phyloP scores from a whole-genome alignment of 2,797 vertebrate species.

The Thunnus albacares region DNA sequence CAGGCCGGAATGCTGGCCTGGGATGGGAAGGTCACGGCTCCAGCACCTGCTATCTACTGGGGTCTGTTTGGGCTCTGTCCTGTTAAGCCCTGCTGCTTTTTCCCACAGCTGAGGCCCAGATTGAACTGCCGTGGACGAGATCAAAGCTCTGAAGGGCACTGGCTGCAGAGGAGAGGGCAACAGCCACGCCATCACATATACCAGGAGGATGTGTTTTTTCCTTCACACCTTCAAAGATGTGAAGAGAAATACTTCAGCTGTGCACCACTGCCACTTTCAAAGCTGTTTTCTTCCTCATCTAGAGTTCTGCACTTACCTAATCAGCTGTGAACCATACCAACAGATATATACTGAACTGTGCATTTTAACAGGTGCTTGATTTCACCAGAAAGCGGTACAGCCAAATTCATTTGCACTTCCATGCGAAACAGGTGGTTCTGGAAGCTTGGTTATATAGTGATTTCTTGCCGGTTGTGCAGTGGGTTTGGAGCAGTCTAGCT shows the following conservation, averaged over 20 bases:
- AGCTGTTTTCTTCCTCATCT: slow-evolving; percentile 15
- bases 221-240: slow-evolving; percentile 60
- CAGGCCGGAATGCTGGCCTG: slow-evolving; percentile 77
- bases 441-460: no score
- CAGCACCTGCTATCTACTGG: slow-evolving; percentile 80
- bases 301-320: slow-evolving; percentile 8
- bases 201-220: slow-evolving; percentile 51
- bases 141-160: slow-evolving; percentile 68
- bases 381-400: no score
- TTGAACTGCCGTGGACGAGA: slow-evolving; percentile 58
- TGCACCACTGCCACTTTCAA: slow-evolving; percentile 11
- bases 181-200: slow-evolving; percentile 35
- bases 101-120: slow-evolving; percentile 79
- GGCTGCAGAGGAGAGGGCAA: slow-evolving; percentile 51
- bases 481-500: no score
- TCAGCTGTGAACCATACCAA: slow-evolving; percentile 33
- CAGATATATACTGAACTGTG: background rate
- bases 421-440: no score
- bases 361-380: background rate
- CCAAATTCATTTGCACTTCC: no score
- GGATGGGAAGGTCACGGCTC: slow-evolving; percentile 72
- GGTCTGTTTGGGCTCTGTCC: slow-evolving; percentile 57
- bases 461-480: no score
- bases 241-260: slow-evolving; percentile 50
- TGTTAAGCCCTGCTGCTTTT: slow-evolving; percentile 63